Evolutionary conservation across 2,888 invertebrate genomes (phyloP).

Genomic region (Heliconius cydno): DNA sequence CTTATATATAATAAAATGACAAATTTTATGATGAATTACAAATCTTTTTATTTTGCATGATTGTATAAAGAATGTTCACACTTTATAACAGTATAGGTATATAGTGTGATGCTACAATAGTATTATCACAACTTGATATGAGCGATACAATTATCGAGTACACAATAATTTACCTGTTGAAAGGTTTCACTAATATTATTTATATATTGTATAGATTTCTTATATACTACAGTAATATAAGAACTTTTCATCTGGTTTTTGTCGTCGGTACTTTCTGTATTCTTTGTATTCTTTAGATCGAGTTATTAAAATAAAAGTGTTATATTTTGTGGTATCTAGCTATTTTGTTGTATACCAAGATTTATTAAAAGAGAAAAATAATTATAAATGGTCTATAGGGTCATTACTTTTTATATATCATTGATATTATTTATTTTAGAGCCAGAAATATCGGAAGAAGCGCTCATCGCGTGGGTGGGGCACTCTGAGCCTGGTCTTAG

Average conservation of each 20-base stretch:
- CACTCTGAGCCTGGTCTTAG: constrained; percentile 61
- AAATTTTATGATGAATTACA: not conserved
- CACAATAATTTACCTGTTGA: too few relatives aligned
- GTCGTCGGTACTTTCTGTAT: not conserved
- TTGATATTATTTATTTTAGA: constrained; percentile 69
- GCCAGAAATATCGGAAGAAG: constrained; percentile 88
- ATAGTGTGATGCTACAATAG: not conserved
- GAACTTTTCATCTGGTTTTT: not conserved
- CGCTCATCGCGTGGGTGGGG: constrained; percentile 90
- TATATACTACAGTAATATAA: too few relatives aligned
- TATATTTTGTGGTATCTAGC: not conserved
- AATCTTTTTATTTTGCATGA: not conserved
- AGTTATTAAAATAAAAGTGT: not conserved
- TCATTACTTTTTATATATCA: not conserved
- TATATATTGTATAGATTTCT: too few relatives aligned
- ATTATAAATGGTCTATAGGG: not conserved
- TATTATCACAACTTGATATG: not conserved
- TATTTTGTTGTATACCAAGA: not conserved
- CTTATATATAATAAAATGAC: too few relatives aligned
- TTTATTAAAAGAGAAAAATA: not conserved
- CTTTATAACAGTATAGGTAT: not conserved
- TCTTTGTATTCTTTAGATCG: not conserved
- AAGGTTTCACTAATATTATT: too few relatives aligned
- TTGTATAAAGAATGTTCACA: not conserved
- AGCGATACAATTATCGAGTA: too few relatives aligned